A percentile compares a stretch with the other conserved stretches of the same genome.
These are phyloP conservation scores for Anomalospiza imberbis DNA, from an alignment of 2,797 vertebrate species.

Conservation along the genomic window DNA sequence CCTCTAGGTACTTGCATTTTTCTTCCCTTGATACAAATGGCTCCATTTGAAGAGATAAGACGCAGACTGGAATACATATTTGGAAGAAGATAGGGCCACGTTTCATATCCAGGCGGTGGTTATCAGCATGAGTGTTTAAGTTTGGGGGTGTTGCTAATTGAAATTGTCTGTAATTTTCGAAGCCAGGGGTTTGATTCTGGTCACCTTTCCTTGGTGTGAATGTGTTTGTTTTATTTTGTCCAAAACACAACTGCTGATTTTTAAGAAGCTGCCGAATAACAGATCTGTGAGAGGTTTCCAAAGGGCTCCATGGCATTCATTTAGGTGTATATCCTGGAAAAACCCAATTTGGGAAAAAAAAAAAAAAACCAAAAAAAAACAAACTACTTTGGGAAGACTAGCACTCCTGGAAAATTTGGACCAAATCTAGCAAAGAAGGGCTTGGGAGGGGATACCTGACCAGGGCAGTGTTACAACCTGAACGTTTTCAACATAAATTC, in stretches of 20 bases:
- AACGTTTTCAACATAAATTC: not conserved
- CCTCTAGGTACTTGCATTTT: conserved; percentile 28
- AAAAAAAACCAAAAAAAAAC: not conserved
- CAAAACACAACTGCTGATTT: not conserved
- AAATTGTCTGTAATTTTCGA: not conserved
- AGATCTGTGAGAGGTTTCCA: not conserved
- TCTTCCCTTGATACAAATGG: conserved; percentile 9
- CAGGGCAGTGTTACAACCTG: not conserved
- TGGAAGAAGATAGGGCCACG: not conserved
- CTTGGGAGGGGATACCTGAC: not conserved
- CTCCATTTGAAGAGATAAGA: conserved; percentile 7
- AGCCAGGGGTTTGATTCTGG: not conserved
- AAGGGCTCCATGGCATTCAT: fast-evolving
- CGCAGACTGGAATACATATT: not conserved
- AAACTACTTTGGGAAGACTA: not conserved
- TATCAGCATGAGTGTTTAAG: not conserved
- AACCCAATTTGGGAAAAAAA: not conserved
- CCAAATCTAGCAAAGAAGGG: not conserved
- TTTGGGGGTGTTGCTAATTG: not conserved
- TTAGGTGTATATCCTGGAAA: not conserved
- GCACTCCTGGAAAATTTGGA: not conserved
- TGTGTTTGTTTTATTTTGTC: not conserved
- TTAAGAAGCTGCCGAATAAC: not conserved
- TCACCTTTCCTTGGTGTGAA: not conserved
- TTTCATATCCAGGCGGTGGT: not conserved